Evolutionary conservation across 2,113 vertebrate genomes (phyloP).

Genomic region (Osmerus mordax): DNA sequence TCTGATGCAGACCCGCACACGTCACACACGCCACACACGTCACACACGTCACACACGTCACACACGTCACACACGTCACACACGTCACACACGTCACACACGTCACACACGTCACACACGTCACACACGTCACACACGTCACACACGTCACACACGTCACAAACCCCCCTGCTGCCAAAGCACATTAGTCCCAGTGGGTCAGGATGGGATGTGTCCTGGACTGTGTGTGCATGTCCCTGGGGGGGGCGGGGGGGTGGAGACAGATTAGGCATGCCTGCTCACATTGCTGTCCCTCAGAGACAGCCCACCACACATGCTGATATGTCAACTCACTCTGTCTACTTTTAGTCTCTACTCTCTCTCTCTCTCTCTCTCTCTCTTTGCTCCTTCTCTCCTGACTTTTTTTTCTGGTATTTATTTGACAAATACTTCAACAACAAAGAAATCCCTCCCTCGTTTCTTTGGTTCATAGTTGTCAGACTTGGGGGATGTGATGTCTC

Average conservation of each 20-base stretch:
- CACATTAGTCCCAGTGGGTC: constrained; percentile 55
- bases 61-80: neutral
- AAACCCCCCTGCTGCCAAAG: neutral
- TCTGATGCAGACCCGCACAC: neutral
- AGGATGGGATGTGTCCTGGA: constrained; percentile 53
- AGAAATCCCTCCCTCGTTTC: no score
- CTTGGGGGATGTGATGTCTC: neutral
- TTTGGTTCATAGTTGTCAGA: no score
- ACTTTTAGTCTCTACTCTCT: neutral
- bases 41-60: neutral
- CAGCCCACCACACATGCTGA: no score
- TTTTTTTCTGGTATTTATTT: neutral
- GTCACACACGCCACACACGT: neutral
- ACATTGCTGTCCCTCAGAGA: no score
- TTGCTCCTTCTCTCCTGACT: constrained; percentile 3
- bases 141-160: neutral
- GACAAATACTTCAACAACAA: no score
- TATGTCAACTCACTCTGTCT: neutral
- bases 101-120: no score
- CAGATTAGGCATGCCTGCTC: no score
- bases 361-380: neutral
- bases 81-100: neutral
- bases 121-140: no score
- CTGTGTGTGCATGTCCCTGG: neutral
- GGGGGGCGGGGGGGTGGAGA: neutral